phyloP scores from a whole-genome alignment of 2,113 vertebrate genomes.

The Pteropus alecto region DNA sequence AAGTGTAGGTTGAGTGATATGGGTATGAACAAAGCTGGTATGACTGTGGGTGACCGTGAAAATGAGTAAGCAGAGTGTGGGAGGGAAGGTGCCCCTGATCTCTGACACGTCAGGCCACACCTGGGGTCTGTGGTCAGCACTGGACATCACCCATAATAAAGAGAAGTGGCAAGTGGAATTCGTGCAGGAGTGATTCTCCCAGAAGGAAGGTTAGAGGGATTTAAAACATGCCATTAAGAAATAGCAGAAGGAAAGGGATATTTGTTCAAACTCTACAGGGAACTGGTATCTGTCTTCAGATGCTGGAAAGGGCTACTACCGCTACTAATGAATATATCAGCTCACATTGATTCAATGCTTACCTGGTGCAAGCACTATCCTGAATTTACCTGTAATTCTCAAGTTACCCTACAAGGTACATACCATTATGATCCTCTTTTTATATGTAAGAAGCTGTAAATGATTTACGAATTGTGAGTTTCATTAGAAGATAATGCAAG shows the following conservation, averaged over 20 bases:
- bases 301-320: not conserved
- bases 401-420: not conserved
- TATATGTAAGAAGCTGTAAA: not conserved
- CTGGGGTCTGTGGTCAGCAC: not conserved
- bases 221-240: not conserved
- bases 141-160: not conserved
- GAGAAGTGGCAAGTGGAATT: not conserved
- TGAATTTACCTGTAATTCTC: not conserved
- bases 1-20: not conserved
- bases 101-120: not conserved
- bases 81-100: not conserved
- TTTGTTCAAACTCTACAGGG: not conserved
- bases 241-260: not conserved
- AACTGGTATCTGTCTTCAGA: not conserved
- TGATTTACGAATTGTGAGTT: not conserved
- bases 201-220: not conserved
- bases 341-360: not conserved
- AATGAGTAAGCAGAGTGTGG: not conserved
- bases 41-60: not conserved
- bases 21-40: not conserved
- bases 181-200: not conserved
- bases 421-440: not conserved
- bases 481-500: not conserved
- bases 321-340: not conserved
- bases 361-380: not conserved